Conservation (phyloP, 2,888 invertebrate genomes). For the Trichacis sp. region DNA sequence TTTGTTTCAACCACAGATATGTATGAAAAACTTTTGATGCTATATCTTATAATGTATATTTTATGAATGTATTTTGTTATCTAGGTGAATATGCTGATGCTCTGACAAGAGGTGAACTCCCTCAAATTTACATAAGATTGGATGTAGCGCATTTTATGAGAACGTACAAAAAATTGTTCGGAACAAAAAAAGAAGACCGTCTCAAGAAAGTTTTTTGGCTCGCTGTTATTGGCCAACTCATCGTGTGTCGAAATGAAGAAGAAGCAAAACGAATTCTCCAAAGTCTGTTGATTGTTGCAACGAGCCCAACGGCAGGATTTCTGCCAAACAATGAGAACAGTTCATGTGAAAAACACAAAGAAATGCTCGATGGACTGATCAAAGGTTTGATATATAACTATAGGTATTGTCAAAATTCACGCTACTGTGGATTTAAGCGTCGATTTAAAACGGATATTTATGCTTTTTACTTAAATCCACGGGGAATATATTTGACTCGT, state of each 20-base stretch:
- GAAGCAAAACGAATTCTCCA: not conserved
- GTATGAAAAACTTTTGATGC: too few relatives aligned
- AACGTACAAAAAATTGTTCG: not conserved
- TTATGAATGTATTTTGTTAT: conserved; percentile 32
- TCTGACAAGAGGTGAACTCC: not conserved
- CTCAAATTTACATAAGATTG: conserved; percentile 12
- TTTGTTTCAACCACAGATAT: too few relatives aligned
- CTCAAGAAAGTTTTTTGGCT: conserved; percentile 13
- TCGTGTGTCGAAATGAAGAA: not conserved
- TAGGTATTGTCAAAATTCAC: too few relatives aligned
- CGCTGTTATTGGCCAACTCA: conserved; percentile 6
- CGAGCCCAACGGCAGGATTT: not conserved
- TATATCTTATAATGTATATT: too few relatives aligned
- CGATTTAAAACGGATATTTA: too few relatives aligned
- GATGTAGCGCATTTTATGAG: conserved; percentile 16
- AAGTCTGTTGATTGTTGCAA: not conserved
- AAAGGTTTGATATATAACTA: not conserved
- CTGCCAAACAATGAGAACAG: not conserved
- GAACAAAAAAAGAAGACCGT: not conserved
- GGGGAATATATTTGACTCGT: too few relatives aligned
- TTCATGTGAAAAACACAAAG: not conserved
- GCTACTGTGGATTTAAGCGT: too few relatives aligned
- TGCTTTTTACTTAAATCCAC: too few relatives aligned
- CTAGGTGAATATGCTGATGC: conserved; percentile 41
- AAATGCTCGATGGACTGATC: not conserved